Evolutionary conservation across 2,113 vertebrate genomes (phyloP), one percentile per base, ranked within the genome.

Genomic region (Emydocephalus ijimae): DNA sequence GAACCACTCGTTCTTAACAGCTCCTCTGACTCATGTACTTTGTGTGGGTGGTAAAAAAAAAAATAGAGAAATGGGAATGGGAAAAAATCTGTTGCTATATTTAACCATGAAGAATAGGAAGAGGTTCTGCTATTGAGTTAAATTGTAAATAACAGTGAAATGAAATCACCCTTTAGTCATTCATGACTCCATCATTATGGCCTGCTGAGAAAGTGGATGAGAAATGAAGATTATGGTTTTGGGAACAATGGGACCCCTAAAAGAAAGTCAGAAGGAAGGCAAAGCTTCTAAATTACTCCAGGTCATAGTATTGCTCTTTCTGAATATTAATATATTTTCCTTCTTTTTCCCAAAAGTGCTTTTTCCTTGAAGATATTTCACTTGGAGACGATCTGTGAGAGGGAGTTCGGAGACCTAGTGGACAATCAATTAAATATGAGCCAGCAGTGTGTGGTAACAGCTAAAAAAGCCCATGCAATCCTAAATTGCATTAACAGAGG

Each of bases 1-100:
- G 90, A 94, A 93, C 92, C 0, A 94, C 94, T 23, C 96, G 95
- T 95, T 87, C 85, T 74, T 94, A 90, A 93, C 81, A 90, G 93
- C 89, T 97, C 94, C 94, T 96, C 94, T 96, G 97, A 97, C 95
- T 97, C 97, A 97, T 34, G 85, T 91, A 61, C 39, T 81, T 93
- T 55, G 94, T 94, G 97, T 96, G 97, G 97, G 97, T 93, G 96
- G 97, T 97, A 93, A 69, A 88, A 88, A 61, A 96, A 97, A 39
- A 39, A 97, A 52, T 92, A 95, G 96, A 96, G 94, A 96, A 95
- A 87, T 96, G 92, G 93, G 85, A 96, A 93, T 96, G 97, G 97
- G 97, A 97, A 97, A 97, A 96, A 96, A 98, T 95, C 94, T 45
- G 95, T 94, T 96, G 97, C 98, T 98, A 97, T 96, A 97, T 98